Evolutionary conservation across 2,113 vertebrate genomes (phyloP), one percentile per base, ranked within the genome.

Genomic region (Prietella phreatophila): DNA sequence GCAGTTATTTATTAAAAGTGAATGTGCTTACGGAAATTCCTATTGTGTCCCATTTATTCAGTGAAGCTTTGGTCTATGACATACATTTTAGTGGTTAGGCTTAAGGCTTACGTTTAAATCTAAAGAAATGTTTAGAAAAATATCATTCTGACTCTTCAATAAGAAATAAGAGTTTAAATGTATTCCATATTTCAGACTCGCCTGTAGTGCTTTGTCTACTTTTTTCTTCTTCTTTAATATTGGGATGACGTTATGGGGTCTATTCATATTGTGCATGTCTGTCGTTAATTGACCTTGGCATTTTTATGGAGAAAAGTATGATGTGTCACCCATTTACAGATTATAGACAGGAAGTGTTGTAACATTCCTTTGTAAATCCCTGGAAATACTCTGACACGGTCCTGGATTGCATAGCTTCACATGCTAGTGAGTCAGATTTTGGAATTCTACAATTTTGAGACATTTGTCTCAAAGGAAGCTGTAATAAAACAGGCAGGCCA

Each of bases 301-400:
- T 39, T 84, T 55, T 33, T 67, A 69, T 67, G 5, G 6, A 85
- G 22, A 85, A 76, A 85, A 15, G 36, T 55, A 47, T 7, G 25
- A 71, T 85, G 2, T 42, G 85, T 39, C 55, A 39, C 9, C 25
- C 79, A 33, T 73, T 63, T 88, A 47, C 84, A 60, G 82, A 84
- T 80, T 20, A 50, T 82, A 53, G 80, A 33, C 22, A 20, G 56
- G 27, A n/a, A 84, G 53, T 22, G 14, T 58, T 4, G 47, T 50
- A 67, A 55, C 79, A 83, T 33, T 63, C 39, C 75, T 67, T 81
- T 75, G 82, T 90, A 90, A 89, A 71, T 30, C 55, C 80, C 67
- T 82, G 76, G 82, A 91, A 91, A 89, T 39, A 67, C 42, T 53
- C 1, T 87, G 71, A 86, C 36, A 20, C 22, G 87, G 87, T 53